Percentiles rank a stretch among this genome's conserved stretches.
These are phyloP conservation scores for Rhinopithecus roxellana DNA, from an alignment of 2,113 vertebrate genomes.

Conservation along the genomic window DNA sequence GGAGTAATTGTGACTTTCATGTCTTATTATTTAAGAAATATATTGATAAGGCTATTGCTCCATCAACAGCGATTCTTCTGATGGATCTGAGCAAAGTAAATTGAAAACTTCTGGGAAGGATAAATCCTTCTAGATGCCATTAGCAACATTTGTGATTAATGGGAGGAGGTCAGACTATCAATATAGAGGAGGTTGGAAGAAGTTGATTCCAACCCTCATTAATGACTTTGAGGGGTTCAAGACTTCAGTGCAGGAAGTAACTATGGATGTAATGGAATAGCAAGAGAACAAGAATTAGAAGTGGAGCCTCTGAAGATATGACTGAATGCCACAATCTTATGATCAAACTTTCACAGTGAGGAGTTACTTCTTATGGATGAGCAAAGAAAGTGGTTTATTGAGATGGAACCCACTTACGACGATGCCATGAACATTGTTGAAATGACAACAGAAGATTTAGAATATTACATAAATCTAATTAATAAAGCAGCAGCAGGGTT, in stretches of 20 bases:
- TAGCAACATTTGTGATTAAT: neutral
- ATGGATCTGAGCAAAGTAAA: neutral
- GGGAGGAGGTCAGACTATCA: neutral
- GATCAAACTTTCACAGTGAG: neutral
- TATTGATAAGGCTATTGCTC: neutral
- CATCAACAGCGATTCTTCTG: neutral
- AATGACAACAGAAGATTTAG: neutral
- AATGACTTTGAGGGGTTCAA: neutral
- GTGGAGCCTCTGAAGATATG: neutral
- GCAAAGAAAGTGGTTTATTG: neutral
- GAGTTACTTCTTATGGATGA: neutral
- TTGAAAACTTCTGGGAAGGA: neutral
- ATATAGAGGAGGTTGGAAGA: neutral
- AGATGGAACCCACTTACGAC: neutral
- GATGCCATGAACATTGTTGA: neutral
- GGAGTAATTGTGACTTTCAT: neutral
- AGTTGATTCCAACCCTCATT: neutral
- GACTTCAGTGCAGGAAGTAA: neutral
- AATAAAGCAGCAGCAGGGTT: neutral
- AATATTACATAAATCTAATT: neutral
- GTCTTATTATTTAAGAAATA: neutral
- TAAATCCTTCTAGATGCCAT: neutral
- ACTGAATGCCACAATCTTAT: neutral
- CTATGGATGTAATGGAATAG: neutral
- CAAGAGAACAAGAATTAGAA: neutral